Evolutionary conservation across 2,113 vertebrate species (phyloP), one percentile per base, ranked within the genome.

Genomic region (Seriola aureovittata): DNA sequence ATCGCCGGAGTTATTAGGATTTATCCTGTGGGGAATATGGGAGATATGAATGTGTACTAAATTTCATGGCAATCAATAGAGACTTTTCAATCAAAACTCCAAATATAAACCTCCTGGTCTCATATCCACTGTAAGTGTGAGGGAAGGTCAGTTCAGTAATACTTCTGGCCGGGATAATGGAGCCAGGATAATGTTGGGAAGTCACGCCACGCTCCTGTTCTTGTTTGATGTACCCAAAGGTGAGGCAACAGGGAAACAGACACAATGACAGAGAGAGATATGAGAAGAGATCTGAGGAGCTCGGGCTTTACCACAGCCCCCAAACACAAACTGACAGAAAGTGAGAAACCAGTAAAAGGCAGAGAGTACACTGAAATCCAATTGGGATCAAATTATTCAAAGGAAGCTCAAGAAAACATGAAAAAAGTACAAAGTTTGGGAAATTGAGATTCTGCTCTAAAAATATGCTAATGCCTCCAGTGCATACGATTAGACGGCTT

Each of bases 401-500:
- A 82, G 57, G 74, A 78, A 84, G 70, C 52, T 48, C 16, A 69
- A 59, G 60, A 73, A 48, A 74, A 76, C 52, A 79, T 44, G 34
- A 77, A 76, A 73, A 85, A 66, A 85, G 58, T 34, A 52, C 19
- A 70, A 8, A 66, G 70, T 88, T 88, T 57, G 67, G 52, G 62
- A 88, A 87, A 89, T 55, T 64, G 65, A 82, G 62, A 83, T 85
- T 87, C 75, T 19, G 40, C 29, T 87, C 83, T 59, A 78, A 78
- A 87, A 85, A 82, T 81, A 88, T 83, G 82, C 87, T 69, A 86
- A 84, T 85, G 76, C 76, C 72, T 80, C 68, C 54, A 70, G 80
- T 83, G 87, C 62, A 83, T 86, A 76, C 67, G 84, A 89, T 91
- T 87, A 87, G 46, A 78, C 25, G 34, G 71, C 71, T 90, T 71